These are phyloP conservation scores for Monarcha castaneiventris DNA, from an alignment of 2,113 vertebrate species.

Conservation along the genomic window DNA sequence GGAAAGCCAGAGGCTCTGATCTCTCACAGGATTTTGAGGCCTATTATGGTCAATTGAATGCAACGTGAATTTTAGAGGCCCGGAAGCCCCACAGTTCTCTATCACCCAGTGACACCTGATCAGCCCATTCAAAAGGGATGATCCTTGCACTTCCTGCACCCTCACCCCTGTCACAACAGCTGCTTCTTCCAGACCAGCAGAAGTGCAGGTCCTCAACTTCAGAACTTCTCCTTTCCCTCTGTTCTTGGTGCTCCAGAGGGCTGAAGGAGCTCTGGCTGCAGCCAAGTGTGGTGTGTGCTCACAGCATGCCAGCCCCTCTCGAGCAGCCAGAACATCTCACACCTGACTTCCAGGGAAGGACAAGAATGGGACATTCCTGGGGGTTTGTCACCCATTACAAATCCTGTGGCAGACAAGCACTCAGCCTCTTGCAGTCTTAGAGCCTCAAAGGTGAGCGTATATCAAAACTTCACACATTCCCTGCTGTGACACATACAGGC, in stretches of 20 bases:
- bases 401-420: neutral
- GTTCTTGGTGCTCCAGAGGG: neutral
- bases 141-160: neutral
- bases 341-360: neutral
- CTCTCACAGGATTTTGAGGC: neutral
- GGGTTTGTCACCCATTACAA: neutral
- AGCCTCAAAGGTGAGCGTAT: neutral
- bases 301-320: neutral
- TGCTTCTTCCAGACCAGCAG: neutral
- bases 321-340: neutral
- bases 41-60: neutral
- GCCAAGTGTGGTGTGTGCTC: rapidly evolving
- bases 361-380: neutral
- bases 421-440: neutral
- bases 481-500: neutral
- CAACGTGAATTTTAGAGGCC: neutral
- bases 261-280: neutral
- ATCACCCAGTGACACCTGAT: neutral
- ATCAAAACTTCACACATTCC: neutral
- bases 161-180: neutral
- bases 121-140: neutral
- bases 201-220: neutral
- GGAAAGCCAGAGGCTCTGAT: neutral
- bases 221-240: neutral
- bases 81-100: neutral